These are phyloP conservation scores for Linnaemya vulpina DNA, from an alignment of 2,888 invertebrate genomes.

Conservation along the genomic window DNA sequence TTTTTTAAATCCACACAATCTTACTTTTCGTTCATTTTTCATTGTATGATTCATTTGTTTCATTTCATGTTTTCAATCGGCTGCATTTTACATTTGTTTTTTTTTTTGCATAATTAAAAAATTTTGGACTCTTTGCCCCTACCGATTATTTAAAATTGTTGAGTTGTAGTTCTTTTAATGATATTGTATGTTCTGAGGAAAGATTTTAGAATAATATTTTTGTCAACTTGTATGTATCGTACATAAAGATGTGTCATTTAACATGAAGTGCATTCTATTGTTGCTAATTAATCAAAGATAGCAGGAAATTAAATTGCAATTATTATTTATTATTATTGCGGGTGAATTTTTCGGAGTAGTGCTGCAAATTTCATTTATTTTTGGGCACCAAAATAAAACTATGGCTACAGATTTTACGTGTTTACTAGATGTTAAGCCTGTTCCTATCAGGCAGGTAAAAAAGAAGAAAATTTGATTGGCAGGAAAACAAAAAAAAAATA, in stretches of 20 bases:
- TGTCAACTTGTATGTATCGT: not conserved
- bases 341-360: not conserved
- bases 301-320: not conserved
- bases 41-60: constrained; percentile 52
- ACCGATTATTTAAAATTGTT: constrained; percentile 5
- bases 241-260: constrained; percentile 7
- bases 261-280: not conserved
- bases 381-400: no score
- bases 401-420: no score
- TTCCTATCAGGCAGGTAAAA: no score
- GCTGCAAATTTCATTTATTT: no score
- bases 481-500: no score
- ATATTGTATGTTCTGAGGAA: not conserved
- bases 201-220: not conserved
- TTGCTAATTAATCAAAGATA: constrained; percentile 8
- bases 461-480: no score
- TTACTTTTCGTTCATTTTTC: constrained; percentile 45
- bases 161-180: not conserved
- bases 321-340: not conserved
- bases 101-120: constrained; percentile 10
- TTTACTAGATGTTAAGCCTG: no score
- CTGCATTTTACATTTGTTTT: constrained; percentile 18
- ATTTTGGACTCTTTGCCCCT: not conserved
- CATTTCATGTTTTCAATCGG: constrained; percentile 30
- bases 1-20: constrained; percentile 55